Evolutionary conservation across 2,888 invertebrate species (phyloP), one percentile per base, ranked within the genome.

Genomic region (Plutella xylostella): DNA sequence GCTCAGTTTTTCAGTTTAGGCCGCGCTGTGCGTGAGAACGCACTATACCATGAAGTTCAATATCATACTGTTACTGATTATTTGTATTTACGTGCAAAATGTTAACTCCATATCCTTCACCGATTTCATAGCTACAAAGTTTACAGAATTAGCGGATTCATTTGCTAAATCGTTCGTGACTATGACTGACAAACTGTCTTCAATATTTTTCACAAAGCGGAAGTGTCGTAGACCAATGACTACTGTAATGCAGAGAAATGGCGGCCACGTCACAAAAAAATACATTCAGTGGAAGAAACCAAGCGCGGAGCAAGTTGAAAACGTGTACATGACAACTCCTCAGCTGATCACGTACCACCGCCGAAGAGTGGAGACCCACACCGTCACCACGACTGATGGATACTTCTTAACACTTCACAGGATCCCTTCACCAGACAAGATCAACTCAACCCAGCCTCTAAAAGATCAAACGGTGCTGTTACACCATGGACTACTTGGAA

Each of bases 401-500:
- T 78, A 73, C 45, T 51, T 71, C 20, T 54, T 78, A 12, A 77
- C 72, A 6, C 37, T 72, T 18, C 75, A 78, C 55, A 61, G 74
- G 11, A 49, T 75, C 45, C 46, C 58, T 46, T 52, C 52, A 2
- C 41, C 34, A 1, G 14, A 30, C 2, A 35, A 25, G 3, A 50
- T 35, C 19, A 14, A 4, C 2, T 20, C 45, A 7, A 22, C 43
- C n/a, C 20, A n/a, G 19, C 21, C 30, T 0, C n/a, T n/a, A n/a
- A n/a, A n/a, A n/a, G 61, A 60, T 34, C 54, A 56, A 42, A 66
- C 71, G 4, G 58, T 72, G 19, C 55, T 76, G 39, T 61, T 77
- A 34, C 73, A 76, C 45, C 79, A 78, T 40, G 77, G 78, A 9
- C 49, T 79, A 40, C 60, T 77, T 0, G 77, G 76, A 6, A 77